Evolutionary conservation across 2,113 vertebrate genomes (phyloP), one percentile per base, ranked within the genome.

Genomic region (Cryptoleucopteryx plumbea): DNA sequence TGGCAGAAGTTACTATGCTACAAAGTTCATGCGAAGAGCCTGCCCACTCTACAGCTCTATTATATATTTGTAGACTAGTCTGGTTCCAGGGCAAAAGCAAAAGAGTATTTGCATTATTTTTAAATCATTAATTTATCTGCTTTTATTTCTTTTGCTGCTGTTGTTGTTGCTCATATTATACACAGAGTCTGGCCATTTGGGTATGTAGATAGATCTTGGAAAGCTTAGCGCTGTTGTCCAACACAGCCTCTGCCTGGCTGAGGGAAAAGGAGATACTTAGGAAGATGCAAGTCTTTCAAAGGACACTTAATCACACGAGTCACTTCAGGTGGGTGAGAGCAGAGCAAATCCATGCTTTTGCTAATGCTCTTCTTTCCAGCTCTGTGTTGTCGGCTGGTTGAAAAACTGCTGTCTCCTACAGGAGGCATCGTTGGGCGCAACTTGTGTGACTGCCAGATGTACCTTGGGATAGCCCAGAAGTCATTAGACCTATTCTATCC

Each of bases 401-500:
- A 62, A 95, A 92, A 95, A 45, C 72, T 1, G 7, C 81, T 78
- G 32, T 65, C 84, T 94, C 92, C 79, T 50, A 45, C 18, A 7
- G 13, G 73, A 94, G 81, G 52, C 71, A 48, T 75, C 4, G 2
- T 25, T 11, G 32, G 88, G 63, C 21, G 2, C 55, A 85, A 75
- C 75, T 62, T 93, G 85, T 62, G 68, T 83, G 89, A 82, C 92
- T 62, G 94, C 94, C 96, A 94, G 93, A 72, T 53, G 78, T 31
- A 90, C 75, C 63, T 96, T 36, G 0, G 92, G 75, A 90, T 26
- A 87, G 94, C 84, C 86, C 94, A 96, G 93, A 89, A 94, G 95
- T 91, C 95, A 93, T 94, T 83, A 96, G 93, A 97, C 87, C 95
- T 97, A 96, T 94, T 94, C 97, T 94, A 97, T 88, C 96, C 96